Evolutionary conservation across 2,888 invertebrate species (phyloP).

Genomic region (Tachina grossa): DNA sequence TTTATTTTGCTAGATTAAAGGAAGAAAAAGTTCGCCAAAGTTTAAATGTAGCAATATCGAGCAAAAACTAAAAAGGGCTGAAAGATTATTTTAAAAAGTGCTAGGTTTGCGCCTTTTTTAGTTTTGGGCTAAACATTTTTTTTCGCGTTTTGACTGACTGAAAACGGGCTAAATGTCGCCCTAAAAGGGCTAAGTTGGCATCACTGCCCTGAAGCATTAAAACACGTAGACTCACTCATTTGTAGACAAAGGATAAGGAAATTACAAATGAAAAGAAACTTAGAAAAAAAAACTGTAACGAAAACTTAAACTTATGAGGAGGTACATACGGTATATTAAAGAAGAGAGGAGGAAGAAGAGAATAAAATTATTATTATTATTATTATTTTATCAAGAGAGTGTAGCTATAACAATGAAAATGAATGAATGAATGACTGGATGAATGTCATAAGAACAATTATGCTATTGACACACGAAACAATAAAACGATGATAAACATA

Average conservation of each 20-base stretch:
- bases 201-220: no score
- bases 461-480: constrained; percentile 68
- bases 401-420: constrained; percentile 59
- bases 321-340: no score
- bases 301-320: constrained; percentile 1
- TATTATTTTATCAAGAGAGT: constrained; percentile 47
- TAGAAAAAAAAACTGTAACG: background rate
- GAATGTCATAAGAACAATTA: constrained; percentile 67
- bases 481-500: constrained; percentile 66
- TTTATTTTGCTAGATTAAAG: no score
- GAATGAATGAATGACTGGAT: constrained; percentile 33
- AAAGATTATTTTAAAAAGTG: no score
- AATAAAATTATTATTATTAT: constrained; percentile 54
- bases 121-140: no score
- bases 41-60: no score
- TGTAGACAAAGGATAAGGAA: constrained; percentile 39
- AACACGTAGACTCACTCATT: constrained; percentile 30
- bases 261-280: background rate
- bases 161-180: no score
- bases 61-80: no score
- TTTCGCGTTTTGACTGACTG: no score
- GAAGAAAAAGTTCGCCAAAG: no score
- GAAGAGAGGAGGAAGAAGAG: background rate
- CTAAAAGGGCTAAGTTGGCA: no score
- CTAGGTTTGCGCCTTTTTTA: no score